Evolutionary conservation across 2,797 vertebrate genomes (phyloP).

Genomic region (Spheniscus humboldti): DNA sequence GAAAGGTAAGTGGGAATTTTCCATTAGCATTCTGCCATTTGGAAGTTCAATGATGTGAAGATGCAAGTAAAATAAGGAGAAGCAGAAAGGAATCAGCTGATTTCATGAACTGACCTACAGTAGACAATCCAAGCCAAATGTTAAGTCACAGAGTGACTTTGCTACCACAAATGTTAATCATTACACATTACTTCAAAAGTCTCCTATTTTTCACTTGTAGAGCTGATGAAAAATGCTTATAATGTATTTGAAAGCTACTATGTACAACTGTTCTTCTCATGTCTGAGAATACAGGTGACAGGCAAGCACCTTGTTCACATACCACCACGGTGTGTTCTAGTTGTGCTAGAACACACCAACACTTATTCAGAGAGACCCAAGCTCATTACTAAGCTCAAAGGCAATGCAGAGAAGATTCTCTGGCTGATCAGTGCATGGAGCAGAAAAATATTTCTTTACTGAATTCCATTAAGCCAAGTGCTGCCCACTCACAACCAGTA

Average conservation of each 20-base stretch:
- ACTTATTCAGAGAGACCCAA: not conserved
- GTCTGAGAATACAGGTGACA: conserved; percentile 19
- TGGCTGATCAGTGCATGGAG: not conserved
- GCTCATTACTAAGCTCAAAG: not conserved
- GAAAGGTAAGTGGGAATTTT: not conserved
- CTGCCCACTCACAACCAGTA: not conserved
- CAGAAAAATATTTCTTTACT: not conserved
- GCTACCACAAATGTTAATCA: not conserved
- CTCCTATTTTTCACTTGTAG: not conserved
- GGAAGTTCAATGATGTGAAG: not conserved
- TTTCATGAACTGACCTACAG: not conserved
- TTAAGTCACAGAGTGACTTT: not conserved
- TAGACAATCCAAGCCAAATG: not conserved
- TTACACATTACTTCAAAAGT: not conserved
- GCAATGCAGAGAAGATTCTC: not conserved
- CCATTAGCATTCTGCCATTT: not conserved
- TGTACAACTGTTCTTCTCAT: not conserved
- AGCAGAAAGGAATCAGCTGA: not conserved
- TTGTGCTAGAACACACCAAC: not conserved
- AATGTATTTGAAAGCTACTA: not conserved
- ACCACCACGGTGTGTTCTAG: not conserved
- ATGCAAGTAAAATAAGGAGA: not conserved
- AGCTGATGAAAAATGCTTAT: not conserved
- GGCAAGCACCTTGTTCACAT: not conserved
- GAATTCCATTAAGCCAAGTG: not conserved